Evolutionary conservation across 92 coral and sea anemone species (phyloP).

Genomic region (Montipora capitata): DNA sequence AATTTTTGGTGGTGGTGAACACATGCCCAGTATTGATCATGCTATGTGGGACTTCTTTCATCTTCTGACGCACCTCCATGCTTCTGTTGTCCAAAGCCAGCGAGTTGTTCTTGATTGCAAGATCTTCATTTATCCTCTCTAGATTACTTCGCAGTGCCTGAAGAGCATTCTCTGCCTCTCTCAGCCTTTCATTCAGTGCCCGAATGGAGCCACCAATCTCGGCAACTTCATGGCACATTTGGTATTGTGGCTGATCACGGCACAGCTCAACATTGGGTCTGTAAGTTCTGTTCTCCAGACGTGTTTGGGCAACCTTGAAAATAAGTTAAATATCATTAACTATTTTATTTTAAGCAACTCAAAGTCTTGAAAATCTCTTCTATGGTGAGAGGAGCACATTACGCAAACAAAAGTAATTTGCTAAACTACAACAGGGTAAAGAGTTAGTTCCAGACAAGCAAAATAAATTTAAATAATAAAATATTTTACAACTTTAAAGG

Average conservation of each 20-base stretch:
- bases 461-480: too few species aligned
- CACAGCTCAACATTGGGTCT: slow-evolving; percentile 92
- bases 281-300: slow-evolving; percentile 99
- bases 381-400: too few species aligned
- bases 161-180: slow-evolving; percentile 95
- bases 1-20: slow-evolving; percentile 48
- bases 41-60: slow-evolving; percentile 97
- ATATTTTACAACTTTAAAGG: too few species aligned
- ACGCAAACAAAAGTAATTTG: too few species aligned
- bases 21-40: slow-evolving; percentile 82
- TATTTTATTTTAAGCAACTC: not conserved
- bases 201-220: slow-evolving; percentile 96
- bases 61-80: slow-evolving; percentile 89
- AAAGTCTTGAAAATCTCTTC: too few species aligned
- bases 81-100: slow-evolving; percentile 97
- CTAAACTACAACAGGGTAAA: too few species aligned
- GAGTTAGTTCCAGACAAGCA: too few species aligned
- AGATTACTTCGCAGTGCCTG: slow-evolving; percentile 93
- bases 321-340: not conserved
- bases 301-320: slow-evolving; percentile 96
- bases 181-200: slow-evolving; percentile 91
- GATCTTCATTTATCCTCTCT: slow-evolving; percentile 92
- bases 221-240: slow-evolving; percentile 96
- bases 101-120: slow-evolving; percentile 93
- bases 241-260: slow-evolving; percentile 96